These are phyloP conservation scores for Eremobia ochroleuca DNA, from an alignment of 2,888 invertebrate species.

Conservation along the genomic window DNA sequence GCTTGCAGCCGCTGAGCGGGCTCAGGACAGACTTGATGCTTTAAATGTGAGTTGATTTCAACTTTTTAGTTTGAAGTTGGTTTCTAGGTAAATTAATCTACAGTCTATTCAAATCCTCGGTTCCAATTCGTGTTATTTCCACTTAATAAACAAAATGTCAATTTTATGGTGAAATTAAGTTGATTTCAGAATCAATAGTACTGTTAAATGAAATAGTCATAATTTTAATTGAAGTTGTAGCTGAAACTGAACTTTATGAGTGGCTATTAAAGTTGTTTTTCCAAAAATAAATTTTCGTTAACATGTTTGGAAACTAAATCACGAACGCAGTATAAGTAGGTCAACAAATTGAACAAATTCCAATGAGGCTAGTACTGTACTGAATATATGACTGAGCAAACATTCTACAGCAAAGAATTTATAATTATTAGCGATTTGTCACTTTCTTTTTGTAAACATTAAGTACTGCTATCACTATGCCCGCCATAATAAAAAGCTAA, in stretches of 20 bases:
- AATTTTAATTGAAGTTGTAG: no score
- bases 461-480: not conserved
- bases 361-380: not conserved
- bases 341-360: not conserved
- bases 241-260: not conserved
- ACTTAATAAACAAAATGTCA: not conserved
- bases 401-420: not conserved
- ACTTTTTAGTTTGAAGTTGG: not conserved
- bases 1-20: slow-evolving; percentile 83
- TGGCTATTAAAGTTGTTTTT: not conserved
- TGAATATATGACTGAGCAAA: not conserved
- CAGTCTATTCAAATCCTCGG: not conserved
- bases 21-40: slow-evolving; percentile 86
- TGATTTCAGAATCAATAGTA: not conserved
- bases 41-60: slow-evolving; percentile 77
- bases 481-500: not conserved
- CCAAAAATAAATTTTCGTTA: not conserved
- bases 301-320: not conserved
- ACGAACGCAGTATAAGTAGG: not conserved
- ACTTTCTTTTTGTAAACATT: not conserved
- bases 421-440: not conserved
- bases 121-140: not conserved
- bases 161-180: not conserved
- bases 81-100: not conserved
- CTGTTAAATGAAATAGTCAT: no score